Percentiles rank a stretch among this genome's conserved stretches.
Evolutionary conservation across 2,888 invertebrate species (phyloP).

Genomic region (Dryocosmus kuriphilus): DNA sequence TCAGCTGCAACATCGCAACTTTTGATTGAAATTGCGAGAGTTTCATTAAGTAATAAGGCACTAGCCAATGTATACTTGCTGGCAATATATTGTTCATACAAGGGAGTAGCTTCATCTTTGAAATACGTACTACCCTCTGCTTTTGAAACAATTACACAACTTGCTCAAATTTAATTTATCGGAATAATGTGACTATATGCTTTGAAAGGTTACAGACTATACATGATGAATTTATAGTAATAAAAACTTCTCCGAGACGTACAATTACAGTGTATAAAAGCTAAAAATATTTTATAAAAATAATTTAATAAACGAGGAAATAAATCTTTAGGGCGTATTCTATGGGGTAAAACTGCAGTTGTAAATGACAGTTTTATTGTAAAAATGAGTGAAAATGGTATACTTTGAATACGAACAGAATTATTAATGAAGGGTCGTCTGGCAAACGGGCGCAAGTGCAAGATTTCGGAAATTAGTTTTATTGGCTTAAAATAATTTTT

Average conservation of each 20-base stretch:
- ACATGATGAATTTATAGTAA: not conserved
- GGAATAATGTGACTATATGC: not conserved
- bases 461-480: too few relatives aligned
- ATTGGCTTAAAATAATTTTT: too few relatives aligned
- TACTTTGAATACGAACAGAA: too few relatives aligned
- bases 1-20: not conserved
- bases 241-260: not conserved
- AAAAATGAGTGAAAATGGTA: too few relatives aligned
- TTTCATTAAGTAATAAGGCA: conserved; percentile 20
- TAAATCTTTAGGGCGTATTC: too few relatives aligned
- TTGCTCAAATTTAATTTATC: conserved; percentile 2
- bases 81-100: not conserved
- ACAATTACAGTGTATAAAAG: too few relatives aligned
- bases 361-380: too few relatives aligned
- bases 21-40: not conserved
- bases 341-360: too few relatives aligned
- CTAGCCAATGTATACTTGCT: not conserved
- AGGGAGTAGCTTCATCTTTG: not conserved
- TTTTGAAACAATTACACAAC: conserved; percentile 4
- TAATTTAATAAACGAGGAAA: too few relatives aligned
- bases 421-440: too few relatives aligned
- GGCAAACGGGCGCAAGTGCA: too few relatives aligned
- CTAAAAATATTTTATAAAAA: too few relatives aligned
- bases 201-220: not conserved
- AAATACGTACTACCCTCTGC: not conserved